These are phyloP conservation scores for Pomatorhinus ruficollis DNA, from an alignment of 2,113 vertebrate genomes.

Conservation along the genomic window DNA sequence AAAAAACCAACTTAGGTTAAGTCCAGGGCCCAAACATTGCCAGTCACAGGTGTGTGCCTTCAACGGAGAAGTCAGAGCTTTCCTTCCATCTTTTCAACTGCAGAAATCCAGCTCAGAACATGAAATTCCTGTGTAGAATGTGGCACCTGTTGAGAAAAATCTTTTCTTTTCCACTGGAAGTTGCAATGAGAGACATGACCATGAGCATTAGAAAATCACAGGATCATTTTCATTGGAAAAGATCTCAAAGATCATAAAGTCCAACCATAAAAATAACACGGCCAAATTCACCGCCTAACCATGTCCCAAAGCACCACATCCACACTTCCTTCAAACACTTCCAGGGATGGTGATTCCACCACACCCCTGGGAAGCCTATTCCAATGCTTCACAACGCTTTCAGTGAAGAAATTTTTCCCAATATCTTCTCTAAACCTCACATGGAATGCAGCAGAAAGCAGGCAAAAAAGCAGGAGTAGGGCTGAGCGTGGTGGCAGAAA, in stretches of 20 bases:
- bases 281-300: background rate
- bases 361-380: background rate
- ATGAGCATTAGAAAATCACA: background rate
- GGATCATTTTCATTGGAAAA: background rate
- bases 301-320: background rate
- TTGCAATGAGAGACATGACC: background rate
- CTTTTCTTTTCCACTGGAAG: background rate
- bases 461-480: background rate
- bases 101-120: background rate
- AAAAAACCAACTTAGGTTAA: background rate
- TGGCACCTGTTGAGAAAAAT: background rate
- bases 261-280: accelerated
- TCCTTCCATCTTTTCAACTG: background rate
- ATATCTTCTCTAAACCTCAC: background rate
- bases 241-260: background rate
- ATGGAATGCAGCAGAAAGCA: background rate
- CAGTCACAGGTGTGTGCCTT: background rate
- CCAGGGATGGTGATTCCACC: background rate
- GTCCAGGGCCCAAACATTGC: background rate
- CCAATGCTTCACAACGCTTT: background rate
- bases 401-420: background rate
- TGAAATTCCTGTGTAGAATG: background rate
- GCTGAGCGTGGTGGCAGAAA: background rate
- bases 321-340: background rate
- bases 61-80: background rate